Evolutionary conservation across 2,888 invertebrate species (phyloP), one percentile per base, ranked within the genome.

Genomic region (Formica aserva): DNA sequence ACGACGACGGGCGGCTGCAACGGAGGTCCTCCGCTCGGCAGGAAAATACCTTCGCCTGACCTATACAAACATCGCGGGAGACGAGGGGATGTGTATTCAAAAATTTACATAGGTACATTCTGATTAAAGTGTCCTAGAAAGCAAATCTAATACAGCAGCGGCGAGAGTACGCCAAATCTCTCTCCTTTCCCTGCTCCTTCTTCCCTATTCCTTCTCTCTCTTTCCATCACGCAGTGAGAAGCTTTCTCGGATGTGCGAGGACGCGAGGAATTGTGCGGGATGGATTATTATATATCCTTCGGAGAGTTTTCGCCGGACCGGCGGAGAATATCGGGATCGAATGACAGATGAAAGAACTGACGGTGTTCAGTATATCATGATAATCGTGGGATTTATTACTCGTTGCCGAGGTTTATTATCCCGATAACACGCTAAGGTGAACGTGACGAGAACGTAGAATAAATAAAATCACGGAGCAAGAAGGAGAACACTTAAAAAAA

Each of bases 31-130:
- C 88, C 90, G 89, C 91, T 87, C 90, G 90, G 87, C 92, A 91
- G 92, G 93, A 93, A 94, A 94, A 93, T 94, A 94, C 94, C 94
- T 94, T 93, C 92, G 92, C 88, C 94, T 94, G 94, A 94, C 94
- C 94, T 94, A 93, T 94, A 93, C 94, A 95, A 95, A 94, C 92
- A 94, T 94, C 92, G 93, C 91, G 90, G 91, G 93, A 91, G 93
- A 92, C 92, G 93, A 92, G 91, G 52, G 90, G 90, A 93, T 94
- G 94, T 95, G 94, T 94, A 93, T 94, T 94, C 94, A 94, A 94
- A 95, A 95, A 95, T 95, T 95, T 95, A 94, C 94, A 95, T 95
- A 94, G 94, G 94, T 94, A 95, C 94, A 94, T 94, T 94, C 94
- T 94, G 94, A 94, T 94, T 94, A 94, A 94, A 94, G 94, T 94